These are phyloP conservation scores for Pseudomyrmex dendroicus DNA, from an alignment of 1,140 invertebrate species.

Conservation along the genomic window DNA sequence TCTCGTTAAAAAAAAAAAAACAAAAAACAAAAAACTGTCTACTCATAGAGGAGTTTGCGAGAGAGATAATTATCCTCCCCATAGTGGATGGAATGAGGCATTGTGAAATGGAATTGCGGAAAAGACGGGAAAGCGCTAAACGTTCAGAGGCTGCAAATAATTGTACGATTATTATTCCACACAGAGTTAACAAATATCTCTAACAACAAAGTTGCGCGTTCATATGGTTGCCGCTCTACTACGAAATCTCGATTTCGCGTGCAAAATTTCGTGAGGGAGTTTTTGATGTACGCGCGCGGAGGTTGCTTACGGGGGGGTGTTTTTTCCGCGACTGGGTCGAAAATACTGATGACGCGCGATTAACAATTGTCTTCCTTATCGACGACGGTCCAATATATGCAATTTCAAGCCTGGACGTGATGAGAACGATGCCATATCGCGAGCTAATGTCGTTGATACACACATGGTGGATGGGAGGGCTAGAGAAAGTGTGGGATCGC, in stretches of 20 bases:
- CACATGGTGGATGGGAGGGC: background rate
- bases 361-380: slow-evolving; percentile 33
- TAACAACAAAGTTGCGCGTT: slow-evolving; percentile 32
- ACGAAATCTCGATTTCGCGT: slow-evolving; percentile 26
- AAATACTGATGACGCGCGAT: background rate
- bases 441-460: slow-evolving; percentile 47
- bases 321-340: slow-evolving; percentile 6
- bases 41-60: background rate
- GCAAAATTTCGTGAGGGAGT: background rate
- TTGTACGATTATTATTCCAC: slow-evolving; percentile 80
- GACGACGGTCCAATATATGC: slow-evolving; percentile 4
- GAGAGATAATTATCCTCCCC: background rate
- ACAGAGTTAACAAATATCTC: slow-evolving; percentile 60
- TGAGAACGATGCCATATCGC: slow-evolving; percentile 24
- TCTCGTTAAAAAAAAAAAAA: background rate
- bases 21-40: background rate
- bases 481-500: background rate
- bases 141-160: slow-evolving; percentile 82
- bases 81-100: too few species aligned
- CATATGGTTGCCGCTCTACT: background rate
- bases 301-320: background rate
- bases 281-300: background rate
- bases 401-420: slow-evolving; percentile 35
- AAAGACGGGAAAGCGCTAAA: slow-evolving; percentile 73
- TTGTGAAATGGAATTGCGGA: slow-evolving; percentile 6